These are phyloP conservation scores for Drosophila formosana DNA, from an alignment of 2,888 invertebrate species.

Conservation along the genomic window DNA sequence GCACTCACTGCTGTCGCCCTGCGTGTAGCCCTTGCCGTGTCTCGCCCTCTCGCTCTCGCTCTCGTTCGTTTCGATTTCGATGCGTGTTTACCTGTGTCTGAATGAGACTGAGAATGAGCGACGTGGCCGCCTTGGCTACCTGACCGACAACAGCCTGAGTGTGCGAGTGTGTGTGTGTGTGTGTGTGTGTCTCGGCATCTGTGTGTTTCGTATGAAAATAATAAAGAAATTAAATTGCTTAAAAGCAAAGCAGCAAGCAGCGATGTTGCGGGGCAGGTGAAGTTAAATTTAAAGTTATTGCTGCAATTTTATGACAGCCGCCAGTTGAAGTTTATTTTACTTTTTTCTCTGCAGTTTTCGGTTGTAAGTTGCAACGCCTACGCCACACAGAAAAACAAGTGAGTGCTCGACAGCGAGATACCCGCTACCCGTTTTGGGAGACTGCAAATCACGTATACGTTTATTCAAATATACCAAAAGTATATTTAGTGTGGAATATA, in stretches of 20 bases:
- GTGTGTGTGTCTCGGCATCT: constrained; percentile 4
- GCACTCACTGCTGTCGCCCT: constrained; percentile 18
- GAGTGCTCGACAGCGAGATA: too few species aligned
- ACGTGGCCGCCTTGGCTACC: constrained; percentile 68
- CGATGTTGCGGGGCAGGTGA: constrained; percentile 48
- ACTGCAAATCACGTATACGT: too few species aligned
- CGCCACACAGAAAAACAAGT: constrained; percentile 15
- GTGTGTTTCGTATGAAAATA: constrained; percentile 73
- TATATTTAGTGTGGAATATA: too few species aligned
- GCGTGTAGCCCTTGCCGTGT: constrained; percentile 13
- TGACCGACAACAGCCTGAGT: constrained; percentile 35
- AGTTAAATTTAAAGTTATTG: constrained; percentile 59
- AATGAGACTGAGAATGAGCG: constrained; percentile 61
- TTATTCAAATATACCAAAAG: too few species aligned
- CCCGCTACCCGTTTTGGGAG: too few species aligned
- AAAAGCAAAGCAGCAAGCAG: constrained; percentile 50
- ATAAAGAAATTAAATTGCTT: constrained; percentile 82
- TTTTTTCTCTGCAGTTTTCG: constrained; percentile 21
- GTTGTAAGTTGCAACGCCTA: constrained; percentile 42
- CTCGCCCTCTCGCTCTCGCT: constrained; percentile 8
- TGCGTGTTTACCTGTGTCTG: constrained; percentile 59
- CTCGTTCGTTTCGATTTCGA: constrained; percentile 33
- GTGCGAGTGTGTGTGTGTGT: not conserved
- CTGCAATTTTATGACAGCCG: constrained; percentile 57
- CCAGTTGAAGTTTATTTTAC: constrained; percentile 38